Evolutionary conservation across 2,888 invertebrate species (phyloP), one percentile per base, ranked within the genome.

Genomic region (Chrysomela aeneicollis): DNA sequence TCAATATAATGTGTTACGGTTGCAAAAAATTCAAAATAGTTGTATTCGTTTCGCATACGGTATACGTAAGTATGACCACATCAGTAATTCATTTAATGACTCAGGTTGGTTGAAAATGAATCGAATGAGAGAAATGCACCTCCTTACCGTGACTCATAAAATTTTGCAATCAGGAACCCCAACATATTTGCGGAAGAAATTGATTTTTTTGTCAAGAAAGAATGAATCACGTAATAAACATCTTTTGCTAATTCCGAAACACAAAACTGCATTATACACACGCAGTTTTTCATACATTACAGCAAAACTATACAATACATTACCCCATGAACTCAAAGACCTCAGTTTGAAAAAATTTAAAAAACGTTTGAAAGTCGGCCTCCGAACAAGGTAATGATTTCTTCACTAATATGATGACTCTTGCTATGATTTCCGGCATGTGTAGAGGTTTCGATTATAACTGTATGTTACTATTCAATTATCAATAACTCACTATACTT

Each of bases 291-390:
- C 15, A 52, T 30, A n/a, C n/a, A n/a, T n/a, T n/a, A n/a, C n/a
- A n/a, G n/a, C n/a, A n/a, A n/a, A n/a, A 52, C 52, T 52, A 15
- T 51, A n/a, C 26, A 51, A 51, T 22, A 51, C 12, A 9, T 22
- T 51, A 52, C 52, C 52, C n/a, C 30, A 52, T 52, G 30, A 52
- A 30, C 30, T 52, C 52, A 30, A 52, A 52, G 52, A 52, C 4
- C 17, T 52, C 32, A 52, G 52, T n/a, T 30, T 15, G n/a, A n/a
- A n/a, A n/a, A n/a, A n/a, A n/a, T n/a, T n/a, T n/a, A n/a, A n/a
- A n/a, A n/a, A n/a, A n/a, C n/a, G n/a, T n/a, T n/a, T n/a, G n/a
- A n/a, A n/a, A n/a, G n/a, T n/a, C n/a, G n/a, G n/a, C n/a, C n/a
- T n/a, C n/a, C n/a, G n/a, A n/a, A n/a, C n/a, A n/a, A n/a, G n/a